Percentiles rank a stretch among this genome's conserved stretches.
Evolutionary conservation across 2,113 vertebrate genomes (phyloP).

Genomic region (Bettongia penicillata): DNA sequence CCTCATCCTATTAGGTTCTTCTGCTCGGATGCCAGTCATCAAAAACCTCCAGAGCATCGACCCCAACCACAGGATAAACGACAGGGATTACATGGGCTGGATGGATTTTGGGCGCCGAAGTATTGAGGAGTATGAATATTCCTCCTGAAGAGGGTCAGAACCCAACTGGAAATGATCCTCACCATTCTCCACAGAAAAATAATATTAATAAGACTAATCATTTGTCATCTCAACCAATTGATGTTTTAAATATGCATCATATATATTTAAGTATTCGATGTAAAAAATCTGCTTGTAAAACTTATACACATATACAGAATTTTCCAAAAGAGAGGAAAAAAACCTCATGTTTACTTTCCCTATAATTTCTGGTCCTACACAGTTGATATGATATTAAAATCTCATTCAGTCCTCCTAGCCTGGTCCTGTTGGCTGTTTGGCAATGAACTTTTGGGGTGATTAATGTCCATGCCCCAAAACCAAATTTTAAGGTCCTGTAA

Average conservation of each 20-base stretch:
- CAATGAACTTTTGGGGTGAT: not conserved
- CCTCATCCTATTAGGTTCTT: slow-evolving; percentile 83
- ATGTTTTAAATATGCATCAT: slow-evolving; percentile 85
- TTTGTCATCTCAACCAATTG: slow-evolving; percentile 78
- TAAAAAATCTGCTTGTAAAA: slow-evolving; percentile 90
- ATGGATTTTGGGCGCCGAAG: slow-evolving; percentile 99
- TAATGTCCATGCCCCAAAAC: not conserved
- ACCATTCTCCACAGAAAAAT: slow-evolving; percentile 73
- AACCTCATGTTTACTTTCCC: slow-evolving; percentile 70
- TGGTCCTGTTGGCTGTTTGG: not conserved
- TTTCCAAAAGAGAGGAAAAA: slow-evolving; percentile 82
- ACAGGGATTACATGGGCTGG: slow-evolving; percentile 98
- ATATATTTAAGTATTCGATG: slow-evolving; percentile 89
- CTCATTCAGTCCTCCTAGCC: slow-evolving; percentile 73
- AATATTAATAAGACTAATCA: slow-evolving; percentile 61
- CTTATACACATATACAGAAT: slow-evolving; percentile 88
- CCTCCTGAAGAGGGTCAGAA: slow-evolving; percentile 84
- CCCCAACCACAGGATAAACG: slow-evolving; percentile 93
- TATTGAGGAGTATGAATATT: slow-evolving; percentile 95
- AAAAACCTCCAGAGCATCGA: slow-evolving; percentile 87
- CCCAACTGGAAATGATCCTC: slow-evolving; percentile 40
- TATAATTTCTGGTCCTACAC: slow-evolving; percentile 74
- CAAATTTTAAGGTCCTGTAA: not conserved
- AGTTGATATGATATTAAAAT: slow-evolving; percentile 85
- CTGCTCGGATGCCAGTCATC: slow-evolving; percentile 87